Base-by-base conservation (phyloP, 2,888 invertebrate species). In the Volucella zonaria region DNA sequence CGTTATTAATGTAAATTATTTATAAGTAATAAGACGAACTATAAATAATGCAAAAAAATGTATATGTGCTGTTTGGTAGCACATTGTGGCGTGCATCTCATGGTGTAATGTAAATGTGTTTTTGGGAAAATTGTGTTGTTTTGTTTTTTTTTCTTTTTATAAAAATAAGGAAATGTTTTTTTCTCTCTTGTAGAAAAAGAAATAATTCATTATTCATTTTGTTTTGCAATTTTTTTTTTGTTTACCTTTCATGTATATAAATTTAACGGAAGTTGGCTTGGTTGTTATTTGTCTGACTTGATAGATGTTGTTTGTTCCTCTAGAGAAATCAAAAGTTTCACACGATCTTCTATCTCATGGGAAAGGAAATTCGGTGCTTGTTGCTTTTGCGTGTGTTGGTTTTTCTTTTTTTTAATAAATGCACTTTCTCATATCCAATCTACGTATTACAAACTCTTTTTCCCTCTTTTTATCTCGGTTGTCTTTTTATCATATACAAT, bases 401-500 rank as follows among this genome's bases (percentile, higher is more conserved):
- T n/a, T 18, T 18, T 2, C 2, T 1, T 18, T 18, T 18, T 18
- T 18, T 18, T 1, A 18, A 18, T 18, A 18, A 18, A 18, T 23
- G 23, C 23, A 4, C 23, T 23, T 23, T 23, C 23, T 1, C 23
- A 23, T 23, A 23, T 23, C 23, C 23, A 23, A 3, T 23, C 1
- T 23, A 23, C 23, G 1, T 23, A 3, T 23, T 23, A 23, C 23
- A 23, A 23, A 40, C 47, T 58, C n/a, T 67, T 45, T 31, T 56
- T 71, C 75, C 23, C 67, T 68, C 52, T 64, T 8, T 18, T 14
- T 54, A 47, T 61, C 54, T 66, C 61, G 54, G 9, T 56, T 73
- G 23, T 23, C 43, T 71, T 87, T 89, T 88, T 3, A 23, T 89
- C 90, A 90, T 90, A 89, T 88, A 87, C 90, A 91, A 90, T 90